Percentiles rank a stretch among this genome's conserved stretches.
These are phyloP conservation scores for Hecatera dysodea DNA, from an alignment of 2,888 invertebrate genomes.

Conservation along the genomic window DNA sequence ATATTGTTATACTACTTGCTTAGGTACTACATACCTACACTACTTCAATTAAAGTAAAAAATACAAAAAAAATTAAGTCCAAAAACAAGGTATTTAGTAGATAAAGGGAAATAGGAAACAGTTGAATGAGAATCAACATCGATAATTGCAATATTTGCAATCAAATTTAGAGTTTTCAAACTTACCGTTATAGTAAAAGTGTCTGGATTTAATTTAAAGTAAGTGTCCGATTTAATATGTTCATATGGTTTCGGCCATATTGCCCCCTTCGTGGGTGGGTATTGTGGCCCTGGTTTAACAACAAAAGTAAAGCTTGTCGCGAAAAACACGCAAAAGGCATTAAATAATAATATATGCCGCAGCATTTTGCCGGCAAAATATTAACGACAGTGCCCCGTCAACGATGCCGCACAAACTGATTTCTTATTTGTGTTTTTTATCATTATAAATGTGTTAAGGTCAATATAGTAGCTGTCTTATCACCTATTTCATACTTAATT, in stretches of 20 bases:
- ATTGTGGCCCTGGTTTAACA: slow-evolving; percentile 30
- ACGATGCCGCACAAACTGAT: slow-evolving; percentile 33
- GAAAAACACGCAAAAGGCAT: slow-evolving; percentile 30
- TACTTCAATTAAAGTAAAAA: no score
- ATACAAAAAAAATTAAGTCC: no score
- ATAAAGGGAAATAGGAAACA: no score
- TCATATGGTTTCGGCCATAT: slow-evolving; percentile 35
- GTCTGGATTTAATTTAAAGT: slow-evolving; percentile 31
- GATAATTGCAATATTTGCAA: neutral
- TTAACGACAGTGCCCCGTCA: slow-evolving; percentile 3
- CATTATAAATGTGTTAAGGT: slow-evolving; percentile 16
- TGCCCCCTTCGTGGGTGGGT: slow-evolving; percentile 36
- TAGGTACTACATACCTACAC: no score
- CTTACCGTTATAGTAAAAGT: slow-evolving; percentile 46
- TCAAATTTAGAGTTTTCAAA: neutral
- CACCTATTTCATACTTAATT: slow-evolving; percentile 4
- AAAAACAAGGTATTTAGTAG: no score
- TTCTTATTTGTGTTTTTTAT: slow-evolving; percentile 23
- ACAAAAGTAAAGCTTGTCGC: slow-evolving; percentile 27
- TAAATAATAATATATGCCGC: slow-evolving; percentile 20
- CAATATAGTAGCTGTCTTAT: slow-evolving; percentile 8
- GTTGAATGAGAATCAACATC: no score
- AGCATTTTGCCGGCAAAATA: slow-evolving; percentile 28
- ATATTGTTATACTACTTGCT: no score
- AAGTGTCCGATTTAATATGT: slow-evolving; percentile 17